phyloP scores from a whole-genome alignment of 1,140 invertebrate species.

The Asobara japonica region DNA sequence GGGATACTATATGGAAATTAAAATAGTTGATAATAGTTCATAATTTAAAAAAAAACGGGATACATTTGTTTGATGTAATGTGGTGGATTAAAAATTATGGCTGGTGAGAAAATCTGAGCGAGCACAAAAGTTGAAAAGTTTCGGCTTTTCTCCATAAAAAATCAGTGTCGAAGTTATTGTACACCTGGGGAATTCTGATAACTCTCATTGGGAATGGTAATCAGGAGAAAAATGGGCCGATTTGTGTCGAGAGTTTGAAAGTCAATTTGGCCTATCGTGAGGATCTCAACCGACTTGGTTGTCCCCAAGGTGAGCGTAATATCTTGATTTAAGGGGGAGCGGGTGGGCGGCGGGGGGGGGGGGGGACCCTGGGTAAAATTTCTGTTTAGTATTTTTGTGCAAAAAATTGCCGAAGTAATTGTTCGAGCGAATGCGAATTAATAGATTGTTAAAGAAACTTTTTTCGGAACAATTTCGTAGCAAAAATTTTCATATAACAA shows the following conservation, averaged over 20 bases:
- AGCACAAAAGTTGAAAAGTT: background rate
- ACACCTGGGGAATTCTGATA: background rate
- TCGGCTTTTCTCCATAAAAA: background rate
- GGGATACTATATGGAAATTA: too few species aligned
- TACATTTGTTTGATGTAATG: slow-evolving; percentile 16
- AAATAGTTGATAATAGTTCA: too few species aligned
- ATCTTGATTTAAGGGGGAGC: background rate
- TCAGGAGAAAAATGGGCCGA: background rate
- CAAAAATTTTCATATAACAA: too few species aligned
- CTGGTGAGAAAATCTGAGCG: background rate
- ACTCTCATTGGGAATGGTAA: background rate
- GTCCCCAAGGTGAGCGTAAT: background rate
- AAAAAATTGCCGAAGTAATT: too few species aligned
- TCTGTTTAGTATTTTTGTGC: too few species aligned
- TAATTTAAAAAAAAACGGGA: background rate
- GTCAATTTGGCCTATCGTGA: background rate
- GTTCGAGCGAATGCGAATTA: too few species aligned
- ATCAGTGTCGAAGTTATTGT: background rate
- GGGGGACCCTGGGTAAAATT: too few species aligned
- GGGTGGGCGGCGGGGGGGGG: too few species aligned
- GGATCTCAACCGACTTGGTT: background rate
- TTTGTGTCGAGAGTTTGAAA: background rate
- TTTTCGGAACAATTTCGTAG: too few species aligned
- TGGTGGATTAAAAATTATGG: slow-evolving; percentile 7
- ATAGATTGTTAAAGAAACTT: too few species aligned